phyloP scores from a whole-genome alignment of 1,140 invertebrate species.

The Drosophila trapezifrons region DNA sequence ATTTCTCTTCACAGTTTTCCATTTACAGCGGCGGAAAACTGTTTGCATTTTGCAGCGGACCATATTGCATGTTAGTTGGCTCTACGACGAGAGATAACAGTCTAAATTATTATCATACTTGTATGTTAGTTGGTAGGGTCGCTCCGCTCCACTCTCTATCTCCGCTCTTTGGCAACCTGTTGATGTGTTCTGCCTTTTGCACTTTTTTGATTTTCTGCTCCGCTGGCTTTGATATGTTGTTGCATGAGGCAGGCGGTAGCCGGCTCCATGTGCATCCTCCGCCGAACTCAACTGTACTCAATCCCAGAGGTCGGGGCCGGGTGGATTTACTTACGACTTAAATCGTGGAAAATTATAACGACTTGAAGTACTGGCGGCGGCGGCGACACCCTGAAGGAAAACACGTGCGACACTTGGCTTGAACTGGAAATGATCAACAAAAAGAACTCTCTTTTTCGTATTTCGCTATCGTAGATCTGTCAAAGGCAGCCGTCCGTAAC shows the following conservation, averaged over 20 bases:
- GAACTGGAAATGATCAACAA: conserved; percentile 42
- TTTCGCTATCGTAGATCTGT: conserved; percentile 71
- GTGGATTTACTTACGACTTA: conserved; percentile 43
- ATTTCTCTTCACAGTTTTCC: conserved; percentile 69
- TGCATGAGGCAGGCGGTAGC: conserved; percentile 47
- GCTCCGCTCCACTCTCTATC: conserved; percentile 9
- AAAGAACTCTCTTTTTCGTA: conserved; percentile 29
- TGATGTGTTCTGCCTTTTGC: conserved; percentile 53
- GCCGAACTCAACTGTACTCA: conserved; percentile 50
- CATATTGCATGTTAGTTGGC: conserved; percentile 70
- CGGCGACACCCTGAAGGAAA: conserved; percentile 33
- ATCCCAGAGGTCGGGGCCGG: conserved; percentile 1
- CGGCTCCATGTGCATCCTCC: conserved; percentile 26
- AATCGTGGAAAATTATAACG: conserved; percentile 49
- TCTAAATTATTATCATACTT: conserved; percentile 78
- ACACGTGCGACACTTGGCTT: conserved; percentile 50
- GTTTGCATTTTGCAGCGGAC: conserved; percentile 48
- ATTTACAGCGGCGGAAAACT: conserved; percentile 62
- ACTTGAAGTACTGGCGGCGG: conserved; percentile 45
- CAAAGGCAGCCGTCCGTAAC: conserved; percentile 72
- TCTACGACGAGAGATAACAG: conserved; percentile 61
- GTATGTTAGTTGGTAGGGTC: conserved; percentile 32
- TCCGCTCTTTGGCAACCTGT: conserved; percentile 52
- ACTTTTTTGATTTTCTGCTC: conserved; percentile 79
- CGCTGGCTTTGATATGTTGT: conserved; percentile 53